Evolutionary conservation across 2,888 invertebrate genomes (phyloP), one percentile per base, ranked within the genome.

Genomic region (Spisula subtruncata): DNA sequence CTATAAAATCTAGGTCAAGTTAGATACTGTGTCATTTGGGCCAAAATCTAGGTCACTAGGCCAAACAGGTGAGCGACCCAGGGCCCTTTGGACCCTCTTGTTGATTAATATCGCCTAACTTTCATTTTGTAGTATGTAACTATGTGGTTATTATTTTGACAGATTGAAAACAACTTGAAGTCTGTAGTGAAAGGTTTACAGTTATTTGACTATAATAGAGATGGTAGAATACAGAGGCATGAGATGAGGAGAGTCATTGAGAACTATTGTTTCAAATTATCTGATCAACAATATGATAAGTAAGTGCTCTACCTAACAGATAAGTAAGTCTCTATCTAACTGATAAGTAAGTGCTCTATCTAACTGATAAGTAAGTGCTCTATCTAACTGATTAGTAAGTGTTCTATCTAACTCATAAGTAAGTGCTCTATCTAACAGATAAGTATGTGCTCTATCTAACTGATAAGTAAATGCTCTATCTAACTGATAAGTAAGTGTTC

Each of bases 301-400:
- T 96, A 92, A 91, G 96, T n/a, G n/a, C n/a, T n/a, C n/a, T 6
- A 32, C 32, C 12, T 6, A 79, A 79, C 32, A 79, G 10, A 1
- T n/a, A n/a, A n/a, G n/a, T n/a, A n/a, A n/a, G n/a, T 92, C 32
- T 75, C 12, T n/a, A n/a, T n/a, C n/a, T n/a, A n/a, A n/a, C n/a
- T 94, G 96, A 96, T 81, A 96, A 96, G 96, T 96, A 92, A 91
- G 96, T n/a, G n/a, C n/a, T n/a, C n/a, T n/a, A n/a, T n/a, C n/a
- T n/a, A n/a, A n/a, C n/a, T 94, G 96, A 96, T 81, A 96, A 96
- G 96, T 96, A 92, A 91, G 96, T n/a, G n/a, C n/a, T n/a, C n/a
- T n/a, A n/a, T n/a, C n/a, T n/a, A n/a, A n/a, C n/a, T 94, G 96
- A 96, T 81, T 96, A 96, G 96, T 96, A 92, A 91, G 96, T n/a